Conservation (phyloP, 1,140 invertebrate species). For the Thrips palmi region DNA sequence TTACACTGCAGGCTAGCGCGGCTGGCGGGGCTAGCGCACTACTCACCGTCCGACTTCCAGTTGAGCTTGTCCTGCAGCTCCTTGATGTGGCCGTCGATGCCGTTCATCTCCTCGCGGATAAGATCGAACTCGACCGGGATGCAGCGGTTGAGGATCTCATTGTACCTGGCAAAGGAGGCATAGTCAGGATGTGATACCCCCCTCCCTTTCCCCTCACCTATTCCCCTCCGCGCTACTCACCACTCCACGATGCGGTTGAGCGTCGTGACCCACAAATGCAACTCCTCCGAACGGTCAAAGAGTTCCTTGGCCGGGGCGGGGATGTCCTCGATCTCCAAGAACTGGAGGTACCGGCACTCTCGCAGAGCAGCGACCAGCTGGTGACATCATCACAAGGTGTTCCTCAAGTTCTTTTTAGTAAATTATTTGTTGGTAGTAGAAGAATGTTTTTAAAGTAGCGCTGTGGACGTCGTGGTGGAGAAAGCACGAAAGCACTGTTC, state of each 20-base stretch:
- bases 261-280: slow-evolving; percentile 24
- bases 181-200: too few relatives aligned
- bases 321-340: slow-evolving; percentile 31
- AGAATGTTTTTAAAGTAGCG: too few relatives aligned
- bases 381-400: slow-evolving; percentile 4
- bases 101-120: slow-evolving; percentile 40
- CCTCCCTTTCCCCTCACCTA: too few relatives aligned
- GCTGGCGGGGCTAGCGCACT: too few relatives aligned
- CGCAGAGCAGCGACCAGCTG: slow-evolving; percentile 23
- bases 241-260: slow-evolving; percentile 32
- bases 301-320: slow-evolving; percentile 34
- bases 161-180: slow-evolving; percentile 29
- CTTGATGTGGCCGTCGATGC: slow-evolving; percentile 40
- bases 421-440: too few relatives aligned
- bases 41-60: slow-evolving; percentile 47
- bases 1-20: too few relatives aligned
- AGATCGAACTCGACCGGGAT: slow-evolving; percentile 45
- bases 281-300: slow-evolving; percentile 30
- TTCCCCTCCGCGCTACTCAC: too few relatives aligned
- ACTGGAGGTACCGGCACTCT: slow-evolving; percentile 43
- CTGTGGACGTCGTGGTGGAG: neutral
- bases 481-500: neutral
- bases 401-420: neutral
- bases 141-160: slow-evolving; percentile 43
- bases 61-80: slow-evolving; percentile 38